phyloP scores from a whole-genome alignment of 2,113 vertebrate genomes.

The Oryzias curvinotus region DNA sequence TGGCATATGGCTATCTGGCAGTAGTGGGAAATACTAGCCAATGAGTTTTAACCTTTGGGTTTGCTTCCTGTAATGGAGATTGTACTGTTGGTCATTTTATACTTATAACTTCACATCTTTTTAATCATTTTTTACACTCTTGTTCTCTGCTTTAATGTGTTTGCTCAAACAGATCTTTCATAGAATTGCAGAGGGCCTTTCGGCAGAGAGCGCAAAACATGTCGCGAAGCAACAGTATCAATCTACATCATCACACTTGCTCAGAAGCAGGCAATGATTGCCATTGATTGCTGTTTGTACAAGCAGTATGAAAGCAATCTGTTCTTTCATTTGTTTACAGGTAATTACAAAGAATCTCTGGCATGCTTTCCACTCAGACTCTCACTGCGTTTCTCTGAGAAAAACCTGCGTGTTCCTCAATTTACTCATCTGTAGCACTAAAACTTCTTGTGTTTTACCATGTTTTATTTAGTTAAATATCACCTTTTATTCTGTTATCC shows the following conservation, averaged over 20 bases:
- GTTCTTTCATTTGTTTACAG: background rate
- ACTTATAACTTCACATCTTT: background rate
- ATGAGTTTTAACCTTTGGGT: slow-evolving; percentile 57
- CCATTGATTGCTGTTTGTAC: background rate
- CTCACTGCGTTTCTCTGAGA: background rate
- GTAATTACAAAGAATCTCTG: background rate
- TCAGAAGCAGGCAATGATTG: background rate
- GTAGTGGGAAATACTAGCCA: slow-evolving; percentile 48
- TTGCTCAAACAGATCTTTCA: background rate
- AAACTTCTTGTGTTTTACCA: no score
- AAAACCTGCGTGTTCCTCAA: background rate
- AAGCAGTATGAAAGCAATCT: background rate
- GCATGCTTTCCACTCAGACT: background rate
- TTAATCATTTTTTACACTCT: background rate
- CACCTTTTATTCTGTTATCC: no score
- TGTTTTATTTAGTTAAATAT: no score
- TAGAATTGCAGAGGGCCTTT: background rate
- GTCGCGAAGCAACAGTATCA: background rate
- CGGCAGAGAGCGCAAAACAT: background rate
- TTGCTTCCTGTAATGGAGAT: slow-evolving; percentile 22
- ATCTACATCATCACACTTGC: background rate
- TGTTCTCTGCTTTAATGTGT: background rate
- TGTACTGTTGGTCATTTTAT: slow-evolving; percentile 16
- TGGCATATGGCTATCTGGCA: slow-evolving; percentile 64
- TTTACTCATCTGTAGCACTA: no score